A percentile compares a stretch with the other conserved stretches of the same genome.
These are phyloP conservation scores for Drosophila azteca DNA, from an alignment of 1,140 invertebrate genomes.

Conservation along the genomic window DNA sequence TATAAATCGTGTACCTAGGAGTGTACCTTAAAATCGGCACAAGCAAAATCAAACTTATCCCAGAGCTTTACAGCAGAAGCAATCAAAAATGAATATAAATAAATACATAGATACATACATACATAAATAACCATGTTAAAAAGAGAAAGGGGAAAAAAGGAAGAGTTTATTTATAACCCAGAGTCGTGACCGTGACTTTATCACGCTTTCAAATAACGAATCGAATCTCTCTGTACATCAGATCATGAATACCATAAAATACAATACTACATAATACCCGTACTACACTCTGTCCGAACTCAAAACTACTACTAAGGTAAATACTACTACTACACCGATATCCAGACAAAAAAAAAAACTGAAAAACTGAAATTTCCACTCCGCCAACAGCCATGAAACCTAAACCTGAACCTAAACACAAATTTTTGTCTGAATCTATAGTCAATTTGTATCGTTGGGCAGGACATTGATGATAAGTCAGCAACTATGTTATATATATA, in stretches of 20 bases:
- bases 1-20: conserved; percentile 57
- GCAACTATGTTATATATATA: neutral
- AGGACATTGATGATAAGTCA: conserved; percentile 4
- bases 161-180: conserved; percentile 16
- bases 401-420: conserved; percentile 7
- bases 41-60: conserved; percentile 39
- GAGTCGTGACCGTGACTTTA: conserved; percentile 7
- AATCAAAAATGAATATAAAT: conserved; percentile 48
- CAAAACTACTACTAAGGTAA: conserved; percentile 79
- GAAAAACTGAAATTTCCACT: conserved; percentile 8
- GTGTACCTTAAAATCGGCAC: conserved; percentile 52
- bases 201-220: conserved; percentile 19
- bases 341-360: conserved; percentile 10
- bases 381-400: conserved; percentile 1
- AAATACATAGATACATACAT: neutral
- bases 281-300: conserved; percentile 23
- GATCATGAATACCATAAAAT: conserved; percentile 33
- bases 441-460: conserved; percentile 67
- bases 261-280: neutral
- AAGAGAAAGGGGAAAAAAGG: neutral
- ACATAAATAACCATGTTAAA: conserved; percentile 7
- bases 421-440: conserved; percentile 31
- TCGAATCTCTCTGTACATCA: conserved; percentile 8
- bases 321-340: conserved; percentile 32
- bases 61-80: conserved; percentile 51